Evolutionary conservation across 2,888 invertebrate species (phyloP).

Genomic region (Synanthedon tipuliformis): DNA sequence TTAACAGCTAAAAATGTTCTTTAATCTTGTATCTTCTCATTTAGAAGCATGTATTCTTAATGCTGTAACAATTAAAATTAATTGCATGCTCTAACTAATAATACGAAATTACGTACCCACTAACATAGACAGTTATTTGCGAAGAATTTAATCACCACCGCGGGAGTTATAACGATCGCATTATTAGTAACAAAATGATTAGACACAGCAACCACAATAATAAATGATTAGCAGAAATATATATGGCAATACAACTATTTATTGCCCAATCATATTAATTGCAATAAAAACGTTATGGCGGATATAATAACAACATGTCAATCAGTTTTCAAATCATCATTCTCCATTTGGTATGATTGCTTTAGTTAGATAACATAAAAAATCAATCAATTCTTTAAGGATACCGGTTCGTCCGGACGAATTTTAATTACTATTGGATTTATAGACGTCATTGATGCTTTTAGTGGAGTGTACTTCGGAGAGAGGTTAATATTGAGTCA

Average conservation of each 20-base stretch:
- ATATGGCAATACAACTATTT: constrained; percentile 17
- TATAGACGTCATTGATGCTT: too few species aligned
- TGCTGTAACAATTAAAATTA: too few species aligned
- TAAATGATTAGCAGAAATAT: constrained; percentile 12
- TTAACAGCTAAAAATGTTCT: too few species aligned
- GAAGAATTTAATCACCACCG: background rate
- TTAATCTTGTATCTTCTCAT: too few species aligned
- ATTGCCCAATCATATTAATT: constrained; percentile 30
- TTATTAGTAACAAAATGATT: constrained; percentile 2
- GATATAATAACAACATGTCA: constrained; percentile 25
- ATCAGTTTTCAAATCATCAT: constrained; percentile 25
- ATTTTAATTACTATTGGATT: too few species aligned
- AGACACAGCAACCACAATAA: background rate
- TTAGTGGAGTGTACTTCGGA: too few species aligned
- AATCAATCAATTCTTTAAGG: background rate
- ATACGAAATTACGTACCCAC: too few species aligned
- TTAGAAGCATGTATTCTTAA: too few species aligned
- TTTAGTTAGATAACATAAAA: background rate
- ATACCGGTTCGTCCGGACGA: background rate
- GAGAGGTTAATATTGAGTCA: too few species aligned
- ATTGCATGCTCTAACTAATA: too few species aligned
- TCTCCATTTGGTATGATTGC: constrained; percentile 17
- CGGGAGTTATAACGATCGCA: constrained; percentile 7
- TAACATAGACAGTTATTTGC: too few species aligned
- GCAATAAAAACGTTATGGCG: constrained; percentile 19